These are phyloP conservation scores for Muntiacus muntjak DNA, from an alignment of 2,113 vertebrate genomes.

Conservation along the genomic window DNA sequence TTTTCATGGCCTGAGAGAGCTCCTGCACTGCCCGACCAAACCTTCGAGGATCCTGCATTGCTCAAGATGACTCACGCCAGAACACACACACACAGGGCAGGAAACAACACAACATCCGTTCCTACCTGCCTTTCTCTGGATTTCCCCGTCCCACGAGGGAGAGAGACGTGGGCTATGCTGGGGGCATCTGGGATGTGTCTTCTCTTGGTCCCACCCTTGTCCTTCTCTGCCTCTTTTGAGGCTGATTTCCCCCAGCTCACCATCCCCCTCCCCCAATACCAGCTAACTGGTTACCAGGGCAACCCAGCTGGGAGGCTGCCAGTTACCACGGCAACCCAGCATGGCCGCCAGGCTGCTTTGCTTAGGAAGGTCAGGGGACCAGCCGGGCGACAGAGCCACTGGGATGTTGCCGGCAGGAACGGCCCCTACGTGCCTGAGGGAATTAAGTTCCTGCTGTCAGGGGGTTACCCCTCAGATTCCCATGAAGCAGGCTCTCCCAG, in stretches of 20 bases:
- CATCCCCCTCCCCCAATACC: slow-evolving; percentile 53
- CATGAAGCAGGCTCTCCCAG: not conserved
- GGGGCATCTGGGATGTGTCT: slow-evolving; percentile 34
- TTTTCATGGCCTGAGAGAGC: not conserved
- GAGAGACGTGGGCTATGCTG: not conserved
- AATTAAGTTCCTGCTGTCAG: slow-evolving; percentile 30
- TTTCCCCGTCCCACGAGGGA: not conserved
- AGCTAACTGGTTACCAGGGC: slow-evolving; percentile 77
- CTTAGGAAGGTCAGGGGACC: slow-evolving; percentile 70
- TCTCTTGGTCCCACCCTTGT: slow-evolving; percentile 16
- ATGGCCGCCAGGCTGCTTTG: slow-evolving; percentile 57
- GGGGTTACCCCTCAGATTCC: not conserved
- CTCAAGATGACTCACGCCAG: not conserved
- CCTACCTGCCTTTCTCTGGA: slow-evolving; percentile 58
- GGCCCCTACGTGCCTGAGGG: slow-evolving; percentile 21
- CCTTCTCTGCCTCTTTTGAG: slow-evolving; percentile 55
- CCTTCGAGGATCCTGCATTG: not conserved
- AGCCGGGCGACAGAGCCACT: slow-evolving; percentile 38
- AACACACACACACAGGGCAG: not conserved
- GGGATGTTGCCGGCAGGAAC: not conserved
- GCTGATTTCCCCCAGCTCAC: slow-evolving; percentile 61
- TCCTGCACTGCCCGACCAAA: not conserved
- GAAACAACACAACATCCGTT: not conserved
- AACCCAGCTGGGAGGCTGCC: slow-evolving; percentile 76
- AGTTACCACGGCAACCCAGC: slow-evolving; percentile 81